These are phyloP conservation scores for Eutolmus rufibarbis DNA, from an alignment of 2,888 invertebrate genomes.

Conservation along the genomic window DNA sequence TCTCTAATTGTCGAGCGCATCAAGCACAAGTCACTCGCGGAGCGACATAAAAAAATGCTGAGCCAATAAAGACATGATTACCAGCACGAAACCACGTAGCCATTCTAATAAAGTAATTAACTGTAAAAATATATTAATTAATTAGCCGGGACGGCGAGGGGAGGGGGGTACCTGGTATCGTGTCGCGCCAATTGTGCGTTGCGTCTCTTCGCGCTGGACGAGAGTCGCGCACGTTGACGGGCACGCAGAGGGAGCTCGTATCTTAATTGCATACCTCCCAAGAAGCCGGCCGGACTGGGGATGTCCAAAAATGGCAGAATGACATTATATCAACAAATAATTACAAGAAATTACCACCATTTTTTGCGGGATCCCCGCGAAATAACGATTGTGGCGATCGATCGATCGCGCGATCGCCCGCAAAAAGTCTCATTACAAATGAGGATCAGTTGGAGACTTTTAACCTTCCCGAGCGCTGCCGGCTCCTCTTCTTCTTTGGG, in stretches of 20 bases:
- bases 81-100: background rate
- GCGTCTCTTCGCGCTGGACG: background rate
- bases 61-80: background rate
- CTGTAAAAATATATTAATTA: slow-evolving; percentile 35
- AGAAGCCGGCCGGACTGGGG: slow-evolving; percentile 48
- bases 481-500: background rate
- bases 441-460: slow-evolving; percentile 47
- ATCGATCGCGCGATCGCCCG: slow-evolving; percentile 18
- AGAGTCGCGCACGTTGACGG: background rate
- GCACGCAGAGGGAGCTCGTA: slow-evolving; percentile 21
- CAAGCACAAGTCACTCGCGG: background rate
- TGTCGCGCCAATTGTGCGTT: background rate
- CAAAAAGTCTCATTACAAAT: slow-evolving; percentile 50
- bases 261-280: slow-evolving; percentile 53
- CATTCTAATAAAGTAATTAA: slow-evolving; percentile 36
- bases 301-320: slow-evolving; percentile 51
- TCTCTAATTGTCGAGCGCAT: background rate
- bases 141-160: background rate
- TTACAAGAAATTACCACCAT: slow-evolving; percentile 49
- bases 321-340: slow-evolving; percentile 51
- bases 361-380: background rate
- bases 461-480: background rate
- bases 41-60: background rate
- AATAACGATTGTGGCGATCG: slow-evolving; percentile 11
- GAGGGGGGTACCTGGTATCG: background rate